phyloP scores from a whole-genome alignment of 2,797 vertebrate species.

The Anabas testudineus region DNA sequence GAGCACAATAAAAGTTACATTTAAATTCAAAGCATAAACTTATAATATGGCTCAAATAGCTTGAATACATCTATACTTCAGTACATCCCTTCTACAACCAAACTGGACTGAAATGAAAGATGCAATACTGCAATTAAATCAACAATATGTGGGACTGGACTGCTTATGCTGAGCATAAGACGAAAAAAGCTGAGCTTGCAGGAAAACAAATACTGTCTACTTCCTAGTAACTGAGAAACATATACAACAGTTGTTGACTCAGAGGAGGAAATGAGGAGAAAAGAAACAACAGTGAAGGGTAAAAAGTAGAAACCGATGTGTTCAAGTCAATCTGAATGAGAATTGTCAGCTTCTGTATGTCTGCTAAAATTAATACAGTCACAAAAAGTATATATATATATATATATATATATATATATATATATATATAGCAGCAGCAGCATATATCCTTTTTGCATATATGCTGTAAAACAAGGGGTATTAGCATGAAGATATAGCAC shows the following conservation, averaged over 20 bases:
- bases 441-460: neutral
- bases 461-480: neutral
- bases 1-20: too few relatives aligned
- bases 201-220: slow-evolving; percentile 57
- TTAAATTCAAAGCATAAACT: neutral
- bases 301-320: slow-evolving; percentile 6
- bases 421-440: too few relatives aligned
- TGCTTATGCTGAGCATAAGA: slow-evolving; percentile 16
- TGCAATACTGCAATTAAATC: neutral
- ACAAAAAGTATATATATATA: too few relatives aligned
- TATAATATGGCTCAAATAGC: neutral
- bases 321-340: slow-evolving; percentile 25
- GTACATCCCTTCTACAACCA: neutral
- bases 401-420: too few relatives aligned
- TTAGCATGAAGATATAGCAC: slow-evolving; percentile 24
- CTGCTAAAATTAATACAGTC: slow-evolving; percentile 1
- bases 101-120: neutral
- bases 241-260: slow-evolving; percentile 51
- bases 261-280: slow-evolving; percentile 34
- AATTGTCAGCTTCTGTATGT: slow-evolving; percentile 17
- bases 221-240: slow-evolving; percentile 65
- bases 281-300: slow-evolving; percentile 5
- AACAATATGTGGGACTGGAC: slow-evolving; percentile 3
- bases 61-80: too few relatives aligned
- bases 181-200: slow-evolving; percentile 39